Evolutionary conservation across 2,888 invertebrate species (phyloP), one percentile per base, ranked within the genome.

Genomic region (Opisthograptis luteolata): DNA sequence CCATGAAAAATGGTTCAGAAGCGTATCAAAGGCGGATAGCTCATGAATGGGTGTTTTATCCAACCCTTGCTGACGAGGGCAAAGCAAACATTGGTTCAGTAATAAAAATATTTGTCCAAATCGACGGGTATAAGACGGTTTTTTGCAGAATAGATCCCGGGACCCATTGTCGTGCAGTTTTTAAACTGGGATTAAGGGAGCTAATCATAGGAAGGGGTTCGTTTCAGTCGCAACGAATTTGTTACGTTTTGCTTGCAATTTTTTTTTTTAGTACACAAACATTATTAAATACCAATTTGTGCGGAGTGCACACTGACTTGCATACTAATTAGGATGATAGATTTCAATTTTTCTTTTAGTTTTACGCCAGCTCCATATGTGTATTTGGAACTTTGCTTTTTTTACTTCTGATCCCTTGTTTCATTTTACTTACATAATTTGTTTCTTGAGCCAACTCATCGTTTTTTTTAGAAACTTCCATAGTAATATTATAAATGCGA

Each of bases 81-180:
- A 79, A 72, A 66, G 79, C 81, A 87, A 88, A 90, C 87, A 87
- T 89, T 87, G 81, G 84, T 83, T 81, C 79, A 81, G 85, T 87
- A 85, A 87, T 87, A 86, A 87, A 88, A 90, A 89, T 87, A 89
- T 90, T 89, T 87, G 85, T 80, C 68, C 72, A 80, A 84, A 81
- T 81, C 81, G 66, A 76, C 73, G 75, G 76, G 70, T 64, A 73
- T 73, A 81, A 76, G 75, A 80, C 69, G 70, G 75, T 81, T 84
- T 76, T 79, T 82, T 79, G 65, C 77, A 68, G 72, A 76, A 77
- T 73, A 73, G 65, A 68, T 70, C 68, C 56, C 66, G 74, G 30
- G 74, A 66, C 62, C 79, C 58, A 84, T 88, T 88, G 87, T 88
- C 66, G 72, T 76, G 74, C 79, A 81, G 76, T 84, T 88, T 85